Evolutionary conservation across 2,888 invertebrate species (phyloP), one percentile per base, ranked within the genome.

Genomic region (Amblyteles armatorius): DNA sequence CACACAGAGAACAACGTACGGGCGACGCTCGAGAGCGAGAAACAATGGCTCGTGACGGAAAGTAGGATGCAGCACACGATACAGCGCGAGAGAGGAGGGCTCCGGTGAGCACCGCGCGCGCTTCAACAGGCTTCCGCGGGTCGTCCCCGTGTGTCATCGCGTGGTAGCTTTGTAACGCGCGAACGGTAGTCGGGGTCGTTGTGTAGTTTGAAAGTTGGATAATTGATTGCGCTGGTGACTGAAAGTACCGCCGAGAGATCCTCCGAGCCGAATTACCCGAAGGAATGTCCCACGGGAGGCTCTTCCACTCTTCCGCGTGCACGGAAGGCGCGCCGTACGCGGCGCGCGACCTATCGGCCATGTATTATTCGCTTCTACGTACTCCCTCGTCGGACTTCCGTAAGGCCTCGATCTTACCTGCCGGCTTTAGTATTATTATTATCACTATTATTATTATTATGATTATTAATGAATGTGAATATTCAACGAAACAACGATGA

Each of bases 221-320:
- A 81, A 81, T 81, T 84, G 77, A 84, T 84, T 71, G 84, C 77
- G 60, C 63, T 60, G 76, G 48, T 26, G 72, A 19, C 68, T 55
- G 68, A 22, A 68, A 78, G 57, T 68, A 68, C 22, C 29, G 60
- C 71, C 72, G 73, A 69, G 36, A 26, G 68, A 69, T 44, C 63
- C 57, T 57, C 26, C 11, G 57, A 7, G 74, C 60, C 76, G 40
- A 52, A 83, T 72, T 60, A 73, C 74, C 40, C 50, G 19, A 36
- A 7, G 52, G 29, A 44, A 26, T 40, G 76, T 67, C 79, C 83
- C 69, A 3, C 26, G 79, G 48, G 79, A 79, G 16, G n/a, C 19
- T 57, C 60, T 67, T 67, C 73, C 55, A 36, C 55, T 22, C 57
- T 57, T 26, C 13, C 13, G 57, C 57, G 26, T 57, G 4, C 22